phyloP scores from a whole-genome alignment of 2,888 invertebrate species.

The Acrobasis suavella region DNA sequence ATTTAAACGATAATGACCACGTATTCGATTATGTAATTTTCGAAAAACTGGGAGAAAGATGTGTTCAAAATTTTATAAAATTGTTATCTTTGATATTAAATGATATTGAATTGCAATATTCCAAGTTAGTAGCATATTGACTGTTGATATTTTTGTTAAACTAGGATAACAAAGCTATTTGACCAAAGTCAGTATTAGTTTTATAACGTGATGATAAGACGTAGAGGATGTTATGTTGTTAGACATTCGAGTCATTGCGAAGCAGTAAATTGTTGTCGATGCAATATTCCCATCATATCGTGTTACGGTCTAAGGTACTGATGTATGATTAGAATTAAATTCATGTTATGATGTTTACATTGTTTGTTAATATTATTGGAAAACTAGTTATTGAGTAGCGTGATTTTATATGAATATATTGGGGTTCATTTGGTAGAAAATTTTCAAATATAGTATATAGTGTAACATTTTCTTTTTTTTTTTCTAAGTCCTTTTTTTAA shows the following conservation, averaged over 20 bases:
- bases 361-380: constrained; percentile 81
- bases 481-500: constrained; percentile 49
- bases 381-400: constrained; percentile 74
- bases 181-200: constrained; percentile 83
- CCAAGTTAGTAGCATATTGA: constrained; percentile 73
- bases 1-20: constrained; percentile 50
- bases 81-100: constrained; percentile 68
- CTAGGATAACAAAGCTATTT: constrained; percentile 82
- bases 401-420: constrained; percentile 83
- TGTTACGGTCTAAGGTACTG: constrained; percentile 63
- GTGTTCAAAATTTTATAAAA: constrained; percentile 75
- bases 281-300: constrained; percentile 75
- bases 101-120: constrained; percentile 76
- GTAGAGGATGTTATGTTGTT: constrained; percentile 65
- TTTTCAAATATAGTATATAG: constrained; percentile 76
- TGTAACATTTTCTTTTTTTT: constrained; percentile 53
- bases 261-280: constrained; percentile 59
- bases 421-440: constrained; percentile 82
- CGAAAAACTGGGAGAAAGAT: constrained; percentile 65
- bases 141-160: constrained; percentile 80
- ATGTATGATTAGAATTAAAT: constrained; percentile 60
- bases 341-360: constrained; percentile 68
- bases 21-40: constrained; percentile 61
- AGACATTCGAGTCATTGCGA: constrained; percentile 67
- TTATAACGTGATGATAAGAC: constrained; percentile 68